phyloP scores from a whole-genome alignment of 2,113 vertebrate species.

The Actinemys pallida region DNA sequence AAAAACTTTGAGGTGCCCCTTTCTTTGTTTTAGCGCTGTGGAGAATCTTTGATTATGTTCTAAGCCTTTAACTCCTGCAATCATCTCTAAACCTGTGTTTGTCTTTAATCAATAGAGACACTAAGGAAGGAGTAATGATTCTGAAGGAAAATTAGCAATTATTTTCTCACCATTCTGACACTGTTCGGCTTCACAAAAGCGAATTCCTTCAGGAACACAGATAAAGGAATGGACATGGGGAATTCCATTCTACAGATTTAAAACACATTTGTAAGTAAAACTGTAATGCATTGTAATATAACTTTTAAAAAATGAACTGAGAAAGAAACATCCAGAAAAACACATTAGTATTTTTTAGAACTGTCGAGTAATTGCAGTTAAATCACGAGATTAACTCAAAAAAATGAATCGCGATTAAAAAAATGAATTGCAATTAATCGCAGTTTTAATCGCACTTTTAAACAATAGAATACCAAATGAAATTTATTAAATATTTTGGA shows the following conservation, averaged over 20 bases:
- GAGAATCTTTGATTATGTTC: background rate
- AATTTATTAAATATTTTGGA: too few species aligned
- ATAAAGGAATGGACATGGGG: constrained; percentile 89
- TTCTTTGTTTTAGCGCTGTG: background rate
- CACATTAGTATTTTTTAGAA: background rate
- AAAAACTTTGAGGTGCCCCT: background rate
- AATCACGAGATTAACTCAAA: too few species aligned
- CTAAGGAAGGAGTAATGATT: constrained; percentile 4
- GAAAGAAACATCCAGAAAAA: background rate
- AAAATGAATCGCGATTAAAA: too few species aligned
- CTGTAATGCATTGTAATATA: background rate
- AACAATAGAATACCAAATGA: too few species aligned
- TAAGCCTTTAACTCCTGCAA: background rate
- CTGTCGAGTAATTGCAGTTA: too few species aligned
- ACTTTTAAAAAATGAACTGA: background rate
- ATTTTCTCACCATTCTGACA: constrained; percentile 81
- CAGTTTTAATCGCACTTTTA: too few species aligned
- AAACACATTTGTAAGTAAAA: constrained; percentile 40
- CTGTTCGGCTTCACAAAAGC: constrained; percentile 89
- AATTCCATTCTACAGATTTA: constrained; percentile 79
- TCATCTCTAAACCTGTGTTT: constrained; percentile 2
- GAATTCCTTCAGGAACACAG: constrained; percentile 81
- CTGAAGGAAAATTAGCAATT: background rate
- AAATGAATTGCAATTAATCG: too few species aligned
- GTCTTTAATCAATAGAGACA: background rate